These are phyloP conservation scores for Gopherus evgoodei DNA, from an alignment of 2,113 vertebrate species.

Conservation along the genomic window DNA sequence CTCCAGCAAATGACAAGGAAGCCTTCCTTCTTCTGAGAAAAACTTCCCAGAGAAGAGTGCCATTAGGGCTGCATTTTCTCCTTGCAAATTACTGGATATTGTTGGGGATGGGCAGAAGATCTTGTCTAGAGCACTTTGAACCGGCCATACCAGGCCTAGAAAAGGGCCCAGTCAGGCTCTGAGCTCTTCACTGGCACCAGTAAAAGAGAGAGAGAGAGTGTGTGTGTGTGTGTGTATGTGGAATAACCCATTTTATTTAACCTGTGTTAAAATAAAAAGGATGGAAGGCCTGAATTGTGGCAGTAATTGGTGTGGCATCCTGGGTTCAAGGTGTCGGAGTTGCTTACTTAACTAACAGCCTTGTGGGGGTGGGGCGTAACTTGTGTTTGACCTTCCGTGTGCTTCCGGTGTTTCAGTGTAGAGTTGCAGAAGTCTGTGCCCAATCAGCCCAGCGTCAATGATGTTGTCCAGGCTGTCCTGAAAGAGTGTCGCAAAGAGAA, in stretches of 20 bases:
- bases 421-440: conserved; percentile 87
- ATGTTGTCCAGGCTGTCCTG: conserved; percentile 88
- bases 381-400: not conserved
- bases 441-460: conserved; percentile 85
- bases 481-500: conserved; percentile 95
- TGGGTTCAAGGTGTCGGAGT: not conserved
- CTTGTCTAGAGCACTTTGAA: not conserved
- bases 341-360: rapidly evolving
- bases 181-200: not conserved
- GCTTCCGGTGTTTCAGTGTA: conserved; percentile 60
- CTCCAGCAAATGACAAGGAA: not conserved
- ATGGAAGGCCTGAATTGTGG: not conserved
- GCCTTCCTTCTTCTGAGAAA: not conserved
- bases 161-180: too few relatives aligned
- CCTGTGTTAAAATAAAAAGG: not conserved
- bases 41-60: not conserved
- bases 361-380: not conserved
- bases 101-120: not conserved
- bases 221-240: not conserved
- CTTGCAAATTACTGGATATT: not conserved
- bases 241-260: not conserved
- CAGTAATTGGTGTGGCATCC: not conserved
- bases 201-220: too few relatives aligned
- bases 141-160: not conserved
- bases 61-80: not conserved